phyloP scores from a whole-genome alignment of 2,113 vertebrate species.

The Leptosomus discolor region DNA sequence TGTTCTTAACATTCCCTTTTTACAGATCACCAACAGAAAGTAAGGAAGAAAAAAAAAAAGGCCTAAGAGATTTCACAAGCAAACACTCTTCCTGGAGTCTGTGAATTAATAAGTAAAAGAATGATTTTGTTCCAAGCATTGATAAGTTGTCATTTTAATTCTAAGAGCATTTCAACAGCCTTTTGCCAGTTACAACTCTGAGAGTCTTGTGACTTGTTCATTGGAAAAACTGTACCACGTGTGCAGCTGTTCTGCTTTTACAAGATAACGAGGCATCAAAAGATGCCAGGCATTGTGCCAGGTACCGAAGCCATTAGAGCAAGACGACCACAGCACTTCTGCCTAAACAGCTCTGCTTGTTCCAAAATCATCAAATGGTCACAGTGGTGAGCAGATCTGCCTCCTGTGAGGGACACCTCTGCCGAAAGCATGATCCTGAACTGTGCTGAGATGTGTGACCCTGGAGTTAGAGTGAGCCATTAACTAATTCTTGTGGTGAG shows the following conservation, averaged over 20 bases:
- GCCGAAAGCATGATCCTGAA: rapidly evolving
- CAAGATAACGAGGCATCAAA: slow-evolving; percentile 70
- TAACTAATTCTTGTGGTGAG: background rate
- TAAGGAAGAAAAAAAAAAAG: background rate
- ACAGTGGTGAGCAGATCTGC: background rate
- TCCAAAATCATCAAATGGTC: background rate
- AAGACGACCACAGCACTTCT: slow-evolving; percentile 13
- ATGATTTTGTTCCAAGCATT: slow-evolving; percentile 40
- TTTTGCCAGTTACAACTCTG: background rate
- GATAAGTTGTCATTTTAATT: slow-evolving; percentile 65
- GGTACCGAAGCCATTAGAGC: slow-evolving; percentile 35
- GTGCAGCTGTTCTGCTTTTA: slow-evolving; percentile 1
- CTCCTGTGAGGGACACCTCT: background rate
- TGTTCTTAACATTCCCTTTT: background rate
- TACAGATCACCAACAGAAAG: background rate
- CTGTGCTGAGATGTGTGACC: background rate
- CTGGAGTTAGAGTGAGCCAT: background rate
- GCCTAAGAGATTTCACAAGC: background rate
- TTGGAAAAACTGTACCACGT: slow-evolving; percentile 40
- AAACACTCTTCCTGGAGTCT: slow-evolving; percentile 22
- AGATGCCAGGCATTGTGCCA: slow-evolving; percentile 44
- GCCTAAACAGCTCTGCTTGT: background rate
- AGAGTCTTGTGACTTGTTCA: slow-evolving; percentile 58
- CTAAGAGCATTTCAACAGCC: slow-evolving; percentile 65
- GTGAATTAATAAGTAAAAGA: slow-evolving; percentile 42